Conservation (phyloP, 2,888 invertebrate genomes). For the Microctonus hyperodae region DNA sequence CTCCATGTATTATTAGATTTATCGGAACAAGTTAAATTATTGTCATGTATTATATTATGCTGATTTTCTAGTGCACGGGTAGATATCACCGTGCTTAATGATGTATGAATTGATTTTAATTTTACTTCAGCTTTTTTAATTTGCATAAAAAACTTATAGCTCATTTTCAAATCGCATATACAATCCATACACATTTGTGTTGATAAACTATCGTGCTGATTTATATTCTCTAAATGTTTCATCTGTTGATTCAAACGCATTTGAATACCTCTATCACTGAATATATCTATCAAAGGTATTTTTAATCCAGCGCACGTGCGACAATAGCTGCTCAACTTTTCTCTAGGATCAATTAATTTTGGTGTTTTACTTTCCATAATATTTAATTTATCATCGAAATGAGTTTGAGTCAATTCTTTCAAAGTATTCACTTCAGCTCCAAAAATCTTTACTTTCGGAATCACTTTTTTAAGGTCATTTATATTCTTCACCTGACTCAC, state of each 20-base stretch:
- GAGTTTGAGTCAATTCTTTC: constrained; percentile 39
- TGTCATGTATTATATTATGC: background rate
- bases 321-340: constrained; percentile 57
- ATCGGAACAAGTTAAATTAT: background rate
- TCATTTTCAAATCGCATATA: constrained; percentile 60
- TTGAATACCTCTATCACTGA: constrained; percentile 57
- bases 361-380: constrained; percentile 29
- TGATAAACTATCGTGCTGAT: constrained; percentile 52
- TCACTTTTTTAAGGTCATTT: constrained; percentile 57
- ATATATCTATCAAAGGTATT: constrained; percentile 59
- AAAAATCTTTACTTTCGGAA: constrained; percentile 54
- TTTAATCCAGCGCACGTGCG: constrained; percentile 60
- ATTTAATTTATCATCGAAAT: background rate
- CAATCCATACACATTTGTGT: constrained; percentile 62
- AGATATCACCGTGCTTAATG: constrained; percentile 6
- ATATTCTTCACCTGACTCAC: constrained; percentile 51
- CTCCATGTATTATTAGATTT: background rate
- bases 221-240: constrained; percentile 56
- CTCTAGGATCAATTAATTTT: constrained; percentile 39
- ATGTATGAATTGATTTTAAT: constrained; percentile 51
- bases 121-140: constrained; percentile 61
- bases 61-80: background rate
- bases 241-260: constrained; percentile 59
- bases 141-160: constrained; percentile 61
- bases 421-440: constrained; percentile 48